Conservation (phyloP, 2,113 vertebrate genomes). For the Pollachius pollachius region DNA sequence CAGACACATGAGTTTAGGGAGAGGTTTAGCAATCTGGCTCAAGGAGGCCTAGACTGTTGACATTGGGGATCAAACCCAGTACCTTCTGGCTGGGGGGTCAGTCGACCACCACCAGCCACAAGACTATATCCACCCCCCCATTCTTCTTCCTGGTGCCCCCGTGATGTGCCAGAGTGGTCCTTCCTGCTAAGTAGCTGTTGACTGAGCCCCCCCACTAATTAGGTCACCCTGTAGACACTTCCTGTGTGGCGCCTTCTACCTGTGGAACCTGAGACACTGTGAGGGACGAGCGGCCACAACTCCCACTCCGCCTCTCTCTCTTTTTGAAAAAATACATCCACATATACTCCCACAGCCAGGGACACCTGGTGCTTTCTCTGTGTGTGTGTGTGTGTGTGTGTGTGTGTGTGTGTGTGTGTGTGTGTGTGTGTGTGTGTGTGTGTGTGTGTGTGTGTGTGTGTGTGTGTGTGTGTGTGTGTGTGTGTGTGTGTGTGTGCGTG, state of each 20-base stretch:
- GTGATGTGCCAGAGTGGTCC: not conserved
- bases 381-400: no score
- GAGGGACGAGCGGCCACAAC: slow-evolving; percentile 1
- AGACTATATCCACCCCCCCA: no score
- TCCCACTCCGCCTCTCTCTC: slow-evolving; percentile 7
- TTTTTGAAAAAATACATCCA: not conserved
- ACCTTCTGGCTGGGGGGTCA: no score
- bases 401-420: slow-evolving; percentile 15
- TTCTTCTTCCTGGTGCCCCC: not conserved
- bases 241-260: slow-evolving; percentile 29
- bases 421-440: slow-evolving; percentile 13
- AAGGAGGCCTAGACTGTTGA: no score
- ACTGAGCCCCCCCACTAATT: slow-evolving; percentile 14
- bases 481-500: slow-evolving; percentile 16
- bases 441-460: no score
- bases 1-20: no score
- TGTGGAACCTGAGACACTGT: slow-evolving; percentile 41
- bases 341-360: slow-evolving; percentile 27
- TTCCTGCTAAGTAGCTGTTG: slow-evolving; percentile 4
- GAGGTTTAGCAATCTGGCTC: no score
- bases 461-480: no score
- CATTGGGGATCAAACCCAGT: no score
- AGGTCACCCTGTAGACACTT: slow-evolving; percentile 19
- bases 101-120: no score
- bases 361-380: slow-evolving; percentile 33